These are phyloP conservation scores for Spisula solida DNA, from an alignment of 2,888 invertebrate genomes.

Conservation along the genomic window DNA sequence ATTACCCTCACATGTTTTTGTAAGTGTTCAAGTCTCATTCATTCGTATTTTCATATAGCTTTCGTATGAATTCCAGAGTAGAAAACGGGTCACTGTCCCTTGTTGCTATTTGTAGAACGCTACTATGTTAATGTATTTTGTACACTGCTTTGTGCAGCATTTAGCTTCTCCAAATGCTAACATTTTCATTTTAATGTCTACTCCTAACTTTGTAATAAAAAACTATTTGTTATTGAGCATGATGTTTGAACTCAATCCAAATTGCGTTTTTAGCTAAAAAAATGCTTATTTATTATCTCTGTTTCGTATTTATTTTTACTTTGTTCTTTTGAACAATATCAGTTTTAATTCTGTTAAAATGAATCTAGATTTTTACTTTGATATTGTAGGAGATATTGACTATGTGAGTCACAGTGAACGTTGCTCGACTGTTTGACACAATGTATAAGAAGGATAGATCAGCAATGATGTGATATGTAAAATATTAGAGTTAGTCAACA, in stretches of 20 bases:
- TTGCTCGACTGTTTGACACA: not conserved
- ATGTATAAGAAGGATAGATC: not conserved
- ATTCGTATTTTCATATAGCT: conserved; percentile 26
- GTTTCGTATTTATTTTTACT: not conserved
- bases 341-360: not conserved
- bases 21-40: not conserved
- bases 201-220: not conserved
- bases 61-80: conserved; percentile 59
- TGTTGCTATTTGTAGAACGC: conserved; percentile 39
- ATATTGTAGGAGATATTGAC: not conserved
- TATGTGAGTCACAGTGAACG: not conserved
- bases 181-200: not conserved
- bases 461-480: conserved; percentile 31
- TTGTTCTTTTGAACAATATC: not conserved
- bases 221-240: not conserved
- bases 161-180: not conserved
- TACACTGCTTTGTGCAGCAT: not conserved
- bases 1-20: conserved; percentile 23
- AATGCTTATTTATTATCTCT: not conserved
- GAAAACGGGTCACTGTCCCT: conserved; percentile 59
- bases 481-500: conserved; percentile 6
- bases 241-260: not conserved
- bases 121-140: not conserved
- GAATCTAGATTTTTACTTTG: not conserved
- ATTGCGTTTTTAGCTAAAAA: not conserved